These are phyloP conservation scores for Craniophora ligustri DNA, from an alignment of 2,888 invertebrate species.

Conservation along the genomic window DNA sequence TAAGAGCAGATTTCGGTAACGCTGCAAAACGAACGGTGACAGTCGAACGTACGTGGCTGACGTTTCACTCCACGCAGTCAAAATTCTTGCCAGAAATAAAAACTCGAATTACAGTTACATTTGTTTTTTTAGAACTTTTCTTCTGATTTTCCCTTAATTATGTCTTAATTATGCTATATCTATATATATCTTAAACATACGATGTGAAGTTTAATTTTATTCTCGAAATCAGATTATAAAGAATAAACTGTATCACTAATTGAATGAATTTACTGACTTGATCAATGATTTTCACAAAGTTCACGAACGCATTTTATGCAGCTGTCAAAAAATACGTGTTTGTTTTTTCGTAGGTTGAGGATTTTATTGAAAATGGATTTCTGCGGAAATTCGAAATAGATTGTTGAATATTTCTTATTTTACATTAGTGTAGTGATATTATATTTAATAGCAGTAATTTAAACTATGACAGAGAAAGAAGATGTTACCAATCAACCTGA, in stretches of 20 bases:
- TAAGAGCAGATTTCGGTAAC: constrained; percentile 44
- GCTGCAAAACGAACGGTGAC: constrained; percentile 64
- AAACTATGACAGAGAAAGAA: constrained; percentile 87
- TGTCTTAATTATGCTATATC: no score
- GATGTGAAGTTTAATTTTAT: no score
- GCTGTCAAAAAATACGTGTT: constrained; percentile 67
- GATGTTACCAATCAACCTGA: constrained; percentile 79
- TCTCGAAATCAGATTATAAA: no score
- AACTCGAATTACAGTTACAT: constrained; percentile 17
- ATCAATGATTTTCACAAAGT: no score
- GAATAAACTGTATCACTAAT: no score
- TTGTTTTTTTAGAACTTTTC: not conserved
- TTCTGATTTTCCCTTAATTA: not conserved
- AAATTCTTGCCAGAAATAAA: constrained; percentile 66
- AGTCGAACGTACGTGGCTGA: constrained; percentile 84
- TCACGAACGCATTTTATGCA: constrained; percentile 34
- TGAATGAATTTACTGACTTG: no score
- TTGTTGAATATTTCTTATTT: constrained; percentile 25
- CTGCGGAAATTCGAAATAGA: constrained; percentile 52
- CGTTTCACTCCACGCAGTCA: constrained; percentile 87
- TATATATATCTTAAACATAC: no score
- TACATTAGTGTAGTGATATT: constrained; percentile 43
- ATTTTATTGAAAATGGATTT: constrained; percentile 61
- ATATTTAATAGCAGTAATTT: constrained; percentile 52
- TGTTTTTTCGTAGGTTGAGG: constrained; percentile 64